Percentiles rank a stretch among this genome's conserved stretches.
phyloP scores from a whole-genome alignment of 2,797 vertebrate species.

The Adrianichthys oophorus region DNA sequence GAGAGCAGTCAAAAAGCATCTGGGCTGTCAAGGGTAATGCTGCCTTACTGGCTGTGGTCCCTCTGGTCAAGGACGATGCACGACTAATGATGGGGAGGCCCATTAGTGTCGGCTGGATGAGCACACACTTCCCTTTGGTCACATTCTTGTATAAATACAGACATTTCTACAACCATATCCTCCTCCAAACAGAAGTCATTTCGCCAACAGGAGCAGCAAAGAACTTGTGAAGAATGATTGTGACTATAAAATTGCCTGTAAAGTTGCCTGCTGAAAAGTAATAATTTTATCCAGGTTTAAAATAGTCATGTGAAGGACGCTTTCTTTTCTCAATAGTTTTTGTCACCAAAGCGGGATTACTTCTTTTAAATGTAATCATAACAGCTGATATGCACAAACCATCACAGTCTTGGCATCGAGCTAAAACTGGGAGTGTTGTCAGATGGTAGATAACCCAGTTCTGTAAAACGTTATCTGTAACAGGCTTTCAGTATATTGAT shows the following conservation, averaged over 20 bases:
- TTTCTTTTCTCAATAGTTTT: background rate
- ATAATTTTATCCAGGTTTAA: too few relatives aligned
- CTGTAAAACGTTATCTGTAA: constrained; percentile 38
- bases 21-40: constrained; percentile 40
- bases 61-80: constrained; percentile 66
- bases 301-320: too few relatives aligned
- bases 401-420: constrained; percentile 5
- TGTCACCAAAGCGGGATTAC: constrained; percentile 6
- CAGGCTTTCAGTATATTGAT: constrained; percentile 33
- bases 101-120: constrained; percentile 75
- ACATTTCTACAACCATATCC: constrained; percentile 63
- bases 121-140: constrained; percentile 74
- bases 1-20: constrained; percentile 32
- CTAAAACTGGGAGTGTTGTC: constrained; percentile 22
- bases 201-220: constrained; percentile 49
- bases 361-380: constrained; percentile 4
- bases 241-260: constrained; percentile 14
- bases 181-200: constrained; percentile 60
- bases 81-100: constrained; percentile 70
- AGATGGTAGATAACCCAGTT: constrained; percentile 35
- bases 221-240: constrained; percentile 28
- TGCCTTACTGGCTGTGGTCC: constrained; percentile 53
- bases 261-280: too few relatives aligned
- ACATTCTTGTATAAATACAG: constrained; percentile 75
- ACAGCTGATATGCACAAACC: constrained; percentile 22